A percentile compares a stretch with the other conserved stretches of the same genome.
These are phyloP conservation scores for Iguana delicatissima DNA, from an alignment of 2,797 vertebrate species.

Conservation along the genomic window DNA sequence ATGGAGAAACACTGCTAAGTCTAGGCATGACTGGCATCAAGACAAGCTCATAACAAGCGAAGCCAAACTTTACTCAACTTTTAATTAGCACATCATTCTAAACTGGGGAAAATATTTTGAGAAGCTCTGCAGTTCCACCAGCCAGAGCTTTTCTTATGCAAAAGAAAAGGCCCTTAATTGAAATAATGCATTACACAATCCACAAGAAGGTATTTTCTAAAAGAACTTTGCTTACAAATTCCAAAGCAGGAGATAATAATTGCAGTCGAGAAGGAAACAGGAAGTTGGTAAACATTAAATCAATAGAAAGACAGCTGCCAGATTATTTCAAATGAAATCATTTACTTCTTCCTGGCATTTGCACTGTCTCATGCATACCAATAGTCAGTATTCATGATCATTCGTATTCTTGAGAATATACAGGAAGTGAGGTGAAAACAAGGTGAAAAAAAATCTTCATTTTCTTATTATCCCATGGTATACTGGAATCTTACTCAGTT, in stretches of 20 bases:
- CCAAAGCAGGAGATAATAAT: conserved; percentile 65
- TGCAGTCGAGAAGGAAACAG: conserved; percentile 62
- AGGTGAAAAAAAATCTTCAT: not conserved
- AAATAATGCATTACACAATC: conserved; percentile 49
- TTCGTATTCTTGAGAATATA: conserved; percentile 8
- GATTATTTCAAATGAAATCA: conserved; percentile 46
- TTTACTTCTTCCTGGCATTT: conserved; percentile 46
- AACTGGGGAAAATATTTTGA: not conserved
- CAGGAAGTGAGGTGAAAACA: not conserved
- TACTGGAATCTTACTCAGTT: not conserved
- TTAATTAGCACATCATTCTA: not conserved
- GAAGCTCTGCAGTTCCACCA: not conserved
- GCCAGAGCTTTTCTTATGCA: conserved; percentile 6
- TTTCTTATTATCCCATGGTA: not conserved
- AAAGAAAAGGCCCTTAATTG: conserved; percentile 63
- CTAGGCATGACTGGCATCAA: not conserved
- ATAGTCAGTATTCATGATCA: conserved; percentile 23
- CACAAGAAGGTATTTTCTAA: conserved; percentile 54
- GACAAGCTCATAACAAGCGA: not conserved
- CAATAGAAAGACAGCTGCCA: conserved; percentile 45
- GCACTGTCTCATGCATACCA: conserved; percentile 27
- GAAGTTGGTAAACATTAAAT: conserved; percentile 69
- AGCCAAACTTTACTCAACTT: not conserved
- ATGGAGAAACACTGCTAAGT: not conserved
- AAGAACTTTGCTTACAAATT: conserved; percentile 63